Evolutionary conservation across 2,797 vertebrate species (phyloP).

Genomic region (Sebastes nivosus): DNA sequence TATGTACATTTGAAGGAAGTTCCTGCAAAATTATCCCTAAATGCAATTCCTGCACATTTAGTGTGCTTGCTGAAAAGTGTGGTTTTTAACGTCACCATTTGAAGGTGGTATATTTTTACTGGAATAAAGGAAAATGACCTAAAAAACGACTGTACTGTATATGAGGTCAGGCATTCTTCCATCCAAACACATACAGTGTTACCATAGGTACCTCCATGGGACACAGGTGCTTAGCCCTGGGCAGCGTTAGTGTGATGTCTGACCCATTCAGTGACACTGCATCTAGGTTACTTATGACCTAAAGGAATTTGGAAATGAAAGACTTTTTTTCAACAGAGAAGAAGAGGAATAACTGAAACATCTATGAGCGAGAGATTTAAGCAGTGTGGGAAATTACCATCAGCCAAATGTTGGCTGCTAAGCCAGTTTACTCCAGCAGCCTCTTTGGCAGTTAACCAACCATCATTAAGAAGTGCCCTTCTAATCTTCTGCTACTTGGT

Average conservation of each 20-base stretch:
- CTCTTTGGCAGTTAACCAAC: slow-evolving; percentile 31
- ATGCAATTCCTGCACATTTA: background rate
- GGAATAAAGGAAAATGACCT: background rate
- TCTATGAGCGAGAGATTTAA: background rate
- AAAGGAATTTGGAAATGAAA: slow-evolving; percentile 15
- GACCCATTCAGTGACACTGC: background rate
- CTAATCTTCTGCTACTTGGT: slow-evolving; percentile 12
- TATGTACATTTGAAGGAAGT: background rate
- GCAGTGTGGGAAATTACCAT: background rate
- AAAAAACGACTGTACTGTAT: background rate
- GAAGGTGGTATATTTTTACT: background rate
- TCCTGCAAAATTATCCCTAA: background rate
- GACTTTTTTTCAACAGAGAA: background rate
- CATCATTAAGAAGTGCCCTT: background rate
- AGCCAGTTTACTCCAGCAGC: background rate
- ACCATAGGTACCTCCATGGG: background rate
- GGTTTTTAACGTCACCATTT: background rate
- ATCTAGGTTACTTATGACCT: slow-evolving; percentile 32
- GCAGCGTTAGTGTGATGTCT: background rate
- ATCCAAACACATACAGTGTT: background rate
- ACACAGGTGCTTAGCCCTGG: background rate
- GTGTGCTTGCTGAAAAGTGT: background rate
- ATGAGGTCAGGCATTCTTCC: background rate
- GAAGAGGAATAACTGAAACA: slow-evolving; percentile 7
- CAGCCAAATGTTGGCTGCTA: slow-evolving; percentile 5